Base-by-base conservation (phyloP, 2,797 vertebrate species). In the Melanotaenia trifasciata region DNA sequence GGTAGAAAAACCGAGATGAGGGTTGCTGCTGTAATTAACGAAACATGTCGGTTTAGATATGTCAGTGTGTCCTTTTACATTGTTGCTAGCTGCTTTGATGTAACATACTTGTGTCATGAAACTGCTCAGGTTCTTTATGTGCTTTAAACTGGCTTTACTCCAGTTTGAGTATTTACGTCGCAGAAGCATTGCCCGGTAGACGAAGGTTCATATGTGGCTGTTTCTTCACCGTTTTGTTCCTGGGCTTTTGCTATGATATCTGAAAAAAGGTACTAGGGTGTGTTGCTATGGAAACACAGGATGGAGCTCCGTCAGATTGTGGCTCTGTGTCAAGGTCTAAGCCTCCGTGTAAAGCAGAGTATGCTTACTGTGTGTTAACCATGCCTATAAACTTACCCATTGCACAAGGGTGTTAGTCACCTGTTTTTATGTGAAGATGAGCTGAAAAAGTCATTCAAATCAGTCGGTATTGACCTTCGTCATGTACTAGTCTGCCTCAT, bases 261-360 rank as follows among this genome's bases (percentile, higher is more conserved):
- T 85, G 84, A 72, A 84, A 87, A 81, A 87, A 83, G 75, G 80
- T 87, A 90, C 90, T 38, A 67, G 87, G 84, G 87, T 89, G 84
- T 87, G 94, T 95, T 95, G 80, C 93, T 74, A 93, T 94, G 85
- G 93, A 91, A 94, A 94, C 93, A 85, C 87, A 70, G 83, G 90
- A 94, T 92, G 88, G 86, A 91, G 89, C 90, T 83, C 89, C 7
- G 54, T 88, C 74, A 75, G 90, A 91, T 91, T 90, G 90, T 91
- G 92, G 91, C 86, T 86, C 85, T 66, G 90, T 93, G 92, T 93
- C 92, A 90, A 92, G 93, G 91, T 92, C 92, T 92, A 71, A 90
- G 89, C 80, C 80, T 85, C 90, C 64, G 70, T 89, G 85, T 86
- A 76, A 67, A 89, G 90, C 82, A 74, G 87, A 86, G 84, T 82